phyloP scores from a whole-genome alignment of 2,888 invertebrate genomes.

The Antitype chi region DNA sequence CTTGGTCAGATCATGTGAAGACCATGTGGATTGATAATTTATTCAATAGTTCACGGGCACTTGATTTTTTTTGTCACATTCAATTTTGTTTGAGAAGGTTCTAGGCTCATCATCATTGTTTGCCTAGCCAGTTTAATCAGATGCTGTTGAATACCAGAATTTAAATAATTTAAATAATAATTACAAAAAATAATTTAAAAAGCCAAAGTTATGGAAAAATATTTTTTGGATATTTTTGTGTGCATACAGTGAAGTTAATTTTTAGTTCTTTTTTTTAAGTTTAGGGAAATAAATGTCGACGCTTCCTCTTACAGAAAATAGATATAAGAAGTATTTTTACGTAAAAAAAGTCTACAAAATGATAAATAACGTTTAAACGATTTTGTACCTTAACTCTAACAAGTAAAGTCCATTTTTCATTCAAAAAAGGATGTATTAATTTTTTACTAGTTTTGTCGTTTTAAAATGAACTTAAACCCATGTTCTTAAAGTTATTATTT shows the following conservation, averaged over 20 bases:
- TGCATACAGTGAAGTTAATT: conserved; percentile 31
- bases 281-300: conserved; percentile 53
- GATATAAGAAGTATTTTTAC: conserved; percentile 23
- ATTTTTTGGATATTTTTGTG: conserved; percentile 35
- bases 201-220: too few species aligned
- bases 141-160: not conserved
- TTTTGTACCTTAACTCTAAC: not conserved
- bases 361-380: not conserved
- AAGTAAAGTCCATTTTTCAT: not conserved
- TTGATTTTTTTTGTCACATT: not conserved
- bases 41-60: not conserved
- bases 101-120: too few species aligned
- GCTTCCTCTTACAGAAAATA: conserved; percentile 37
- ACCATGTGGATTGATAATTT: too few species aligned
- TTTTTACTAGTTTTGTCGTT: not conserved
- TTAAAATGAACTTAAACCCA: not conserved
- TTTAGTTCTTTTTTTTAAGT: conserved; percentile 60
- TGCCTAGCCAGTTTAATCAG: not conserved
- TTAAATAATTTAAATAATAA: not conserved
- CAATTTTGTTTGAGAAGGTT: not conserved
- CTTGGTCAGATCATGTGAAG: too few species aligned
- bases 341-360: not conserved
- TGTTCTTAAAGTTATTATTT: not conserved
- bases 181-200: not conserved
- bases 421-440: not conserved